Evolutionary conservation across 1,140 invertebrate species (phyloP).

Genomic region (Drosophila pallidifrons): DNA sequence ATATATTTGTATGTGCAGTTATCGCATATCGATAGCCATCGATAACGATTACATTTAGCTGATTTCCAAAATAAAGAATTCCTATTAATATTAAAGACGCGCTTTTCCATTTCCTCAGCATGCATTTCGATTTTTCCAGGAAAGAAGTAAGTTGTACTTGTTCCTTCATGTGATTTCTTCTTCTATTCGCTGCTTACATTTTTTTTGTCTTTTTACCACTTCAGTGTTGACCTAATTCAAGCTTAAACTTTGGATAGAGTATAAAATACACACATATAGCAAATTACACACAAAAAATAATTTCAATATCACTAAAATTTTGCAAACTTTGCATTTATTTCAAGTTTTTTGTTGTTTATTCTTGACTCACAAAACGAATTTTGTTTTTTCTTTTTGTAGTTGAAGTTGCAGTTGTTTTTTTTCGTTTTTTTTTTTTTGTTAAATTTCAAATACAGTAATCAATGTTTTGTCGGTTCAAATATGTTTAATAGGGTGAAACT

Average conservation of each 20-base stretch:
- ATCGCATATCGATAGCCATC: slow-evolving; percentile 23
- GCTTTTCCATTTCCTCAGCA: not conserved
- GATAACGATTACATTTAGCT: slow-evolving; percentile 46
- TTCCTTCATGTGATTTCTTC: too few relatives aligned
- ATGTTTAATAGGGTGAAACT: slow-evolving; percentile 22
- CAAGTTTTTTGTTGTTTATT: slow-evolving; percentile 32
- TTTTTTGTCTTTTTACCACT: too few relatives aligned
- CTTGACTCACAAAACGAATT: slow-evolving; percentile 6
- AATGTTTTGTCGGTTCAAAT: slow-evolving; percentile 52
- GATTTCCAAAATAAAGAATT: slow-evolving; percentile 75
- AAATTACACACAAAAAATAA: not conserved
- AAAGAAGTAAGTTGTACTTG: too few relatives aligned
- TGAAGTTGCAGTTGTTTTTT: not conserved
- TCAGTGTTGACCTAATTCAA: too few relatives aligned
- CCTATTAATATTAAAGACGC: slow-evolving; percentile 53
- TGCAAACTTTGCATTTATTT: slow-evolving; percentile 68
- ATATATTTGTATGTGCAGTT: slow-evolving; percentile 9
- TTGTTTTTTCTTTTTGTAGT: slow-evolving; percentile 1
- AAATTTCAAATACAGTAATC: slow-evolving; percentile 32
- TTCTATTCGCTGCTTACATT: too few relatives aligned
- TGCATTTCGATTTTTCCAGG: not conserved
- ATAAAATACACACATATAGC: too few relatives aligned
- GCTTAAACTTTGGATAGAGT: too few relatives aligned
- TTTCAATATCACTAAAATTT: slow-evolving; percentile 68
- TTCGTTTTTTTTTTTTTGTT: not conserved